Evolutionary conservation across 2,888 invertebrate genomes (phyloP), one percentile per base, ranked within the genome.

Genomic region (Sarcophaga variegata): DNA sequence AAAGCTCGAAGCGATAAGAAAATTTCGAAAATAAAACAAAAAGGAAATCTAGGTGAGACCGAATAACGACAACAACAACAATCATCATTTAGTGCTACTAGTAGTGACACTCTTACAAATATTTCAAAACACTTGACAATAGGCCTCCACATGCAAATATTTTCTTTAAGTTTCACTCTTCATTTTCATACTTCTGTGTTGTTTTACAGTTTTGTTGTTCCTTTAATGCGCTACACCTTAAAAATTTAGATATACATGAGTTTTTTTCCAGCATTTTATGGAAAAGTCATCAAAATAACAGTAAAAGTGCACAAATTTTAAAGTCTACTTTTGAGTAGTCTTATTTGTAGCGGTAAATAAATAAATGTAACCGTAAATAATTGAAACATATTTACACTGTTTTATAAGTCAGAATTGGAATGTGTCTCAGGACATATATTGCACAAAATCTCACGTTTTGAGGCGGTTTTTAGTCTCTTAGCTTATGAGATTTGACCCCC

Each of bases 1-100:
- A 84, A 81, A 69, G 79, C 87, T 84, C 60, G 47, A 72, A 84
- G 87, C 86, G 63, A 37, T 37, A 69, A 66, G 49, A 77, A 76
- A 54, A 54, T 17, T 54, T 54, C 4, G 12, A 54, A 54, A 54
- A 54, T 14, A 54, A 67, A 71, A 62, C 17, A 25, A 27, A 62
- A 25, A 22, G 67, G 17, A 84, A 81, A 80, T 80, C 49, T 85
- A 71, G 84, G 76, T 76, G 76, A 71, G 37, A n/a, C 20, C 11
- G n/a, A 37, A 37, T 37, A 37, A 8, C 37, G 10, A 69, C 77
- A 63, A 17, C 60, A 76, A 60, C 71, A 20, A 20, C 20, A 20
- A 20, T 20, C 64, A 60, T 3, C 20, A 54, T 17, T 11, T 54
- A 25, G 14, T 20, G 17, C 4, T n/a, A 25, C 20, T 70, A 2